Evolutionary conservation across 2,113 vertebrate species (phyloP).

Genomic region (Pollimyrus isidori): DNA sequence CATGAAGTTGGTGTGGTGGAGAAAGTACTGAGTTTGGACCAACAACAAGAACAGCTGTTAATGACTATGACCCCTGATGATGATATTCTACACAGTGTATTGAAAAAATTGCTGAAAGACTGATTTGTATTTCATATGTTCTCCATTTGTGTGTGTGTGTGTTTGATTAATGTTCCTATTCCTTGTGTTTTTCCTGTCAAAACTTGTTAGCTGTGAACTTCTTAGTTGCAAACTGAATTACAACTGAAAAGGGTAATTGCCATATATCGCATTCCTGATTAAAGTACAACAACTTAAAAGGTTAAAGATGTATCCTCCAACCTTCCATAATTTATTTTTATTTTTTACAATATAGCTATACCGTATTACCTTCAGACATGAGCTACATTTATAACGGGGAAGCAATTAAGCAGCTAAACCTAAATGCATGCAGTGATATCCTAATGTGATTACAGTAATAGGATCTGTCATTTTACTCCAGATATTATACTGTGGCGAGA

Average conservation of each 20-base stretch:
- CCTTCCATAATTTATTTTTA: neutral
- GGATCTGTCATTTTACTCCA: constrained; percentile 30
- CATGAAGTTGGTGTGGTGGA: neutral
- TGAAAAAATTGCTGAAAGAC: neutral
- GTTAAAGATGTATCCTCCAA: neutral
- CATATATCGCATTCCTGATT: neutral
- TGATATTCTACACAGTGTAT: neutral
- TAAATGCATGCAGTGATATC: constrained; percentile 20
- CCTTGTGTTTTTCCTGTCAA: neutral
- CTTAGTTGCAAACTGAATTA: neutral
- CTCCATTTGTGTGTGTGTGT: neutral
- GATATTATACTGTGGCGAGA: constrained; percentile 21
- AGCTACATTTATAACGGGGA: constrained; percentile 16
- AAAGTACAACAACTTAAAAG: neutral
- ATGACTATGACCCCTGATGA: neutral
- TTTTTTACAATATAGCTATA: neutral
- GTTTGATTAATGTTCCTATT: neutral
- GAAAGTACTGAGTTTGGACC: neutral
- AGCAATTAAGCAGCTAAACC: constrained; percentile 32
- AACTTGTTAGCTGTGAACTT: neutral
- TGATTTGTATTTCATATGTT: neutral
- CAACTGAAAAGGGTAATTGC: neutral
- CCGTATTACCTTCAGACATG: constrained; percentile 1
- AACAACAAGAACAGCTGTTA: neutral
- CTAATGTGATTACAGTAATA: constrained; percentile 32